These are phyloP conservation scores for Nasonia oneida DNA, from an alignment of 2,888 invertebrate species.

Conservation along the genomic window DNA sequence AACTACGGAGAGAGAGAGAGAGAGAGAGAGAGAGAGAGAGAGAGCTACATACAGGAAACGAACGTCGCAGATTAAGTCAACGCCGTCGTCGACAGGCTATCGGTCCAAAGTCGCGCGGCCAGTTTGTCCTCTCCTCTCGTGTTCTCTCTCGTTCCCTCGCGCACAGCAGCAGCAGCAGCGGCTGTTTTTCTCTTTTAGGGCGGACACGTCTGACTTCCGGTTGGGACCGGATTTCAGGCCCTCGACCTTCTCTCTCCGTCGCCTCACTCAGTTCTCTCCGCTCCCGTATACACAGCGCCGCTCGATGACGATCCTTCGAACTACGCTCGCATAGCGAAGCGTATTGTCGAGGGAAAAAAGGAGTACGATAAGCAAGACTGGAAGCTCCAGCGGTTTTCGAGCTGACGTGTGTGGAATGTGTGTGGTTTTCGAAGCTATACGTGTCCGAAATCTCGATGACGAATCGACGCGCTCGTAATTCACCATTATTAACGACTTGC, in stretches of 20 bases:
- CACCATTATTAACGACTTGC: background rate
- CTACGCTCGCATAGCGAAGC: background rate
- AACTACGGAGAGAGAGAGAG: background rate
- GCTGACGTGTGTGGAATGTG: too few relatives aligned
- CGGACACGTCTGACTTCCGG: slow-evolving; percentile 63
- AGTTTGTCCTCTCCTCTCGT: slow-evolving; percentile 49
- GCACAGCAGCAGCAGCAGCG: slow-evolving; percentile 50
- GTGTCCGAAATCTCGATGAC: background rate
- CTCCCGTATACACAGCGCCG: background rate
- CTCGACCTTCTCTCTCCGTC: slow-evolving; percentile 59
- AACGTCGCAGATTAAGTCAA: slow-evolving; percentile 44
- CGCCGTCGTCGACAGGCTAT: slow-evolving; percentile 56
- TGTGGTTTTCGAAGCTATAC: background rate
- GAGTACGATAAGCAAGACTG: too few relatives aligned
- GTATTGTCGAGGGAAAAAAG: background rate
- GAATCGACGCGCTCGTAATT: too few relatives aligned
- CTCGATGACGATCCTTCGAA: slow-evolving; percentile 1
- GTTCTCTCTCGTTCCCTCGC: slow-evolving; percentile 39
- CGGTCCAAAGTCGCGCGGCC: slow-evolving; percentile 60
- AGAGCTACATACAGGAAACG: background rate
- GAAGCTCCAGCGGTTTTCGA: too few relatives aligned
- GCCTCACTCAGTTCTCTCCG: slow-evolving; percentile 13
- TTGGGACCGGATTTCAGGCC: slow-evolving; percentile 63
- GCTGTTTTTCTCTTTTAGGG: slow-evolving; percentile 57
- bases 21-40: background rate